Percentiles rank a stretch among this genome's conserved stretches.
phyloP scores from a whole-genome alignment of 2,888 invertebrate genomes.

The Zygogramma bicolorata region DNA sequence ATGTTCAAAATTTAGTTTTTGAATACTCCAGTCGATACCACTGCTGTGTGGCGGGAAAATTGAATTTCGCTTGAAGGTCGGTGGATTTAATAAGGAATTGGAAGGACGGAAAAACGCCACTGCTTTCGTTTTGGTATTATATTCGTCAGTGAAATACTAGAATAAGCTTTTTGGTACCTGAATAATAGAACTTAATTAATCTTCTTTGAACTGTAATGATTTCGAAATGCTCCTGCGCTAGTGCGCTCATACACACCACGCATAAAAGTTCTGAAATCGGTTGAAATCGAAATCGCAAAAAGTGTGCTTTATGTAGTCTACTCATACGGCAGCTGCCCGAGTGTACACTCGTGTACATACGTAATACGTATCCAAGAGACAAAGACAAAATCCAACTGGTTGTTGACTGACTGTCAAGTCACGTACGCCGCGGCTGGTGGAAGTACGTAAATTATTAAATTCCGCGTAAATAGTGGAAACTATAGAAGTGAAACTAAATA shows the following conservation, averaged over 20 bases:
- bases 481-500: conserved; percentile 14
- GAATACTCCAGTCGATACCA: no score
- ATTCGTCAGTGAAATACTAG: no score
- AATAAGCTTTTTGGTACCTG: no score
- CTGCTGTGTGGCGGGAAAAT: no score
- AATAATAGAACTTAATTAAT: no score
- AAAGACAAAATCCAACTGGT: conserved; percentile 55
- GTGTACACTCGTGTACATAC: background rate
- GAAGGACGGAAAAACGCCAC: background rate
- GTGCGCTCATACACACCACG: no score
- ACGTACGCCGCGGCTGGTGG: conserved; percentile 54
- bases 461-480: conserved; percentile 39
- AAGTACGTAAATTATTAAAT: conserved; percentile 38
- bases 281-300: background rate
- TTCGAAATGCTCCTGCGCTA: no score
- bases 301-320: background rate
- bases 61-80: no score
- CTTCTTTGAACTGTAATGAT: no score
- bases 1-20: no score
- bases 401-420: conserved; percentile 51
- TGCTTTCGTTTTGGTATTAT: no score
- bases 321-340: background rate
- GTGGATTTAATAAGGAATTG: no score
- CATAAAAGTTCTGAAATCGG: background rate
- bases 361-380: conserved; percentile 36